These are phyloP conservation scores for Acronicta psi DNA, from an alignment of 2,888 invertebrate genomes.

Conservation along the genomic window DNA sequence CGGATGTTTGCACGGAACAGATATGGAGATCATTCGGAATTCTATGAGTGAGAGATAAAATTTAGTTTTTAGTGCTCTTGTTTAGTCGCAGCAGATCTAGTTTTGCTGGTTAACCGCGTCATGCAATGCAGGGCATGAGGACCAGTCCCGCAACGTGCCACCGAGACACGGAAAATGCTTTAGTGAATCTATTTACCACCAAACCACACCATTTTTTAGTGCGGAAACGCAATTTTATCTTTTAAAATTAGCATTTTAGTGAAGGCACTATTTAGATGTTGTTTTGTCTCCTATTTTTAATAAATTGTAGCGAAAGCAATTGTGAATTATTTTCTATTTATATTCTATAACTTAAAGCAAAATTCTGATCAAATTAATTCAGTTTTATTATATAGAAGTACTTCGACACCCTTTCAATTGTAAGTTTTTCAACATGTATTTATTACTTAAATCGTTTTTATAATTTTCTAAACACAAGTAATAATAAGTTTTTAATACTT, in stretches of 20 bases:
- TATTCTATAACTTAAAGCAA: constrained; percentile 13
- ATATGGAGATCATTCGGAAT: constrained; percentile 25
- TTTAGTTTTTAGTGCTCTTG: constrained; percentile 16
- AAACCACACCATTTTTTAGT: constrained; percentile 74
- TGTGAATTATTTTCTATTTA: constrained; percentile 14
- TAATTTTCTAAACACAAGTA: too few relatives aligned
- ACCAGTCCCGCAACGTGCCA: constrained; percentile 59
- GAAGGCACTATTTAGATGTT: constrained; percentile 25
- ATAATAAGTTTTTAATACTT: too few relatives aligned
- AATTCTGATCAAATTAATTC: not conserved
- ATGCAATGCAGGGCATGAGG: constrained; percentile 35
- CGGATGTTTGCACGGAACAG: constrained; percentile 1
- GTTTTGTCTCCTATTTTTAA: constrained; percentile 30
- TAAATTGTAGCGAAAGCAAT: constrained; percentile 29
- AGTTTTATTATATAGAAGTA: too few relatives aligned
- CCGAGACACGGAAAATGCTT: constrained; percentile 83
- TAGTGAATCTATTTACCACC: constrained; percentile 81
- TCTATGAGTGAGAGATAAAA: constrained; percentile 15
- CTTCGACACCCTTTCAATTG: not conserved
- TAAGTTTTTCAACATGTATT: too few relatives aligned
- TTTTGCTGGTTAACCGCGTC: constrained; percentile 53
- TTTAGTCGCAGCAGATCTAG: constrained; percentile 40
- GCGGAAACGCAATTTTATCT: constrained; percentile 63
- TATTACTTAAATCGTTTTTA: too few relatives aligned
- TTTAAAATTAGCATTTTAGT: constrained; percentile 52